Evolutionary conservation across 2,888 invertebrate species (phyloP), one percentile per base, ranked within the genome.

Genomic region (Erannis defoliaria): DNA sequence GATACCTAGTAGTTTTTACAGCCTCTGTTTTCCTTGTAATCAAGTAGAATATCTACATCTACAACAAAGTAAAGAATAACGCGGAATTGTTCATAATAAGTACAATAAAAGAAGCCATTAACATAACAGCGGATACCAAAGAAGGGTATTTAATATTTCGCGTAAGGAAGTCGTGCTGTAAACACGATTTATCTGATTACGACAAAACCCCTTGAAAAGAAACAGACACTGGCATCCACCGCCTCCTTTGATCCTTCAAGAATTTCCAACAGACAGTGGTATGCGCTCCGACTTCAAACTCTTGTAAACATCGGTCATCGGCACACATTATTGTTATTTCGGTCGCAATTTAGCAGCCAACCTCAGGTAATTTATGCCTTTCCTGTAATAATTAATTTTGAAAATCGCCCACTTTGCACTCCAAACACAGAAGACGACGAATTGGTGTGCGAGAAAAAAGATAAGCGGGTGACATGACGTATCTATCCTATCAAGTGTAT

Each of bases 181-280:
- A 81, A 80, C 78, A 81, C 77, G 76, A 85, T 85, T 84, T 84
- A 85, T 84, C 79, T 81, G 84, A 88, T 88, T 85, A 84, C 84
- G 81, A 85, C 83, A 81, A 83, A 80, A 78, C 75, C 72, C 73
- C 74, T 82, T 82, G 88, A 86, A 82, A 83, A 78, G 79, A 85
- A 84, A 76, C 88, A 87, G 87, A 86, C 75, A 71, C 77, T 74
- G 78, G 74, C 71, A 75, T 73, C 68, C 76, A 78, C 68, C 75
- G 75, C 73, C 79, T 77, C 75, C 83, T 88, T 88, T 89, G 87
- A 87, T 88, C 86, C 85, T 86, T 81, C 74, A 82, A 80, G 81
- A 79, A 84, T 80, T 73, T 69, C 68, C 70, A 73, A 75, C 74
- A 74, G 71, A 70, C 73, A 74, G 71, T 67, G 74, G 75, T 75